phyloP scores from a whole-genome alignment of 2,113 vertebrate species.

The Peromyscus leucopus region DNA sequence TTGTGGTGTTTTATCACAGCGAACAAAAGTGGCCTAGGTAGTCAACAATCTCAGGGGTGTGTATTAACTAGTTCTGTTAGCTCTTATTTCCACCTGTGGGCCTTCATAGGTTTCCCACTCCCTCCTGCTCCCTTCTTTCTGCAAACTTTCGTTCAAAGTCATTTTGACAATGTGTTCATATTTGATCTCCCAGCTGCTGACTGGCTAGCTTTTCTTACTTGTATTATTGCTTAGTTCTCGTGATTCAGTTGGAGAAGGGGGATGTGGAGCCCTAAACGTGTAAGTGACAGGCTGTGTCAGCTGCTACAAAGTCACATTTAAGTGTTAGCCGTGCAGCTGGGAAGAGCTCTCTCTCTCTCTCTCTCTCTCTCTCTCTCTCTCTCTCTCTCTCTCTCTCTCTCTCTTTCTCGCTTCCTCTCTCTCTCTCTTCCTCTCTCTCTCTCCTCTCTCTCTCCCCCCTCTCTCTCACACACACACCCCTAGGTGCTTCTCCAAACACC shows the following conservation, averaged over 20 bases:
- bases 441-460: no score
- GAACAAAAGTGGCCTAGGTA: background rate
- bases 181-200: background rate
- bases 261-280: background rate
- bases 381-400: no score
- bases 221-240: background rate
- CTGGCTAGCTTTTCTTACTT: background rate
- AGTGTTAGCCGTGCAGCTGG: background rate
- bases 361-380: no score
- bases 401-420: no score
- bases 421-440: no score
- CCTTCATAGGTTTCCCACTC: background rate
- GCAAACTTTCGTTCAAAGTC: constrained; percentile 29
- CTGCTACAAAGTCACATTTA: background rate
- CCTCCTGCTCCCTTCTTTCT: background rate
- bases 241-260: background rate
- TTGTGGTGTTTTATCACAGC: no score
- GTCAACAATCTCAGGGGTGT: background rate
- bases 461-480: background rate
- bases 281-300: background rate
- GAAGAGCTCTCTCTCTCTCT: background rate
- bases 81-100: background rate
- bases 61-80: background rate
- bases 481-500: background rate
- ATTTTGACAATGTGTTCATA: constrained; percentile 17